Percentiles rank a stretch among this genome's conserved stretches.
Conservation (phyloP, 2,888 invertebrate species). For the Trichogramma dendrolimi region DNA sequence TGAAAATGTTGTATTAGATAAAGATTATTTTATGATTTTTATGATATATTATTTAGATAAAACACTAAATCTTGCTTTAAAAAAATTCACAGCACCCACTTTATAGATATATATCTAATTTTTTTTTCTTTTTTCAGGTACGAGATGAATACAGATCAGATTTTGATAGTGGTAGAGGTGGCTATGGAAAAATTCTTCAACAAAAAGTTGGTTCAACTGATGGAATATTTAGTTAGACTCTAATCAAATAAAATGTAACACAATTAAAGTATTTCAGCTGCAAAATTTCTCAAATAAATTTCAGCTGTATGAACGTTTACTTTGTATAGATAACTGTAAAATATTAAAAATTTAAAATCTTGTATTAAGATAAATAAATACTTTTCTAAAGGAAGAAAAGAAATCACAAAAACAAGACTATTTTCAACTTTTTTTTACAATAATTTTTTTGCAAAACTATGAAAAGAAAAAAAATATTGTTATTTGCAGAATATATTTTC, state of each 20-base stretch:
- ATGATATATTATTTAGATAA: neutral
- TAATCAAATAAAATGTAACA: conserved; percentile 2
- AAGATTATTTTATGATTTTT: no score
- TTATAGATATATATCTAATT: neutral
- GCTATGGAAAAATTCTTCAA: conserved; percentile 91
- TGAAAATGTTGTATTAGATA: no score
- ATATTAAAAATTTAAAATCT: neutral
- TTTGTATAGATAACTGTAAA: conserved; percentile 15
- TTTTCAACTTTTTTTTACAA: no score
- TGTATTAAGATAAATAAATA: conserved; percentile 3
- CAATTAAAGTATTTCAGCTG: neutral
- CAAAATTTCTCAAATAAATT: neutral
- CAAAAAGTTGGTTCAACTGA: conserved; percentile 62
- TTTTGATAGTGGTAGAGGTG: conserved; percentile 93
- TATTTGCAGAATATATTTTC: neutral
- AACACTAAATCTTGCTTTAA: neutral
- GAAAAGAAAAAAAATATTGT: no score
- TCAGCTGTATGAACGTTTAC: neutral
- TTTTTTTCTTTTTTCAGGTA: conserved; percentile 59
- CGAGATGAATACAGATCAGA: conserved; percentile 97
- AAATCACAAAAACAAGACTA: no score
- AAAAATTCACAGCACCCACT: neutral
- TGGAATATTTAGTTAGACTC: conserved; percentile 10
- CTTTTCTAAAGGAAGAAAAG: no score
- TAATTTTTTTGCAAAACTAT: no score